Percentiles rank a stretch among this genome's conserved stretches.
These are phyloP conservation scores for Edolisoma coerulescens DNA, from an alignment of 2,113 vertebrate species.

Conservation along the genomic window DNA sequence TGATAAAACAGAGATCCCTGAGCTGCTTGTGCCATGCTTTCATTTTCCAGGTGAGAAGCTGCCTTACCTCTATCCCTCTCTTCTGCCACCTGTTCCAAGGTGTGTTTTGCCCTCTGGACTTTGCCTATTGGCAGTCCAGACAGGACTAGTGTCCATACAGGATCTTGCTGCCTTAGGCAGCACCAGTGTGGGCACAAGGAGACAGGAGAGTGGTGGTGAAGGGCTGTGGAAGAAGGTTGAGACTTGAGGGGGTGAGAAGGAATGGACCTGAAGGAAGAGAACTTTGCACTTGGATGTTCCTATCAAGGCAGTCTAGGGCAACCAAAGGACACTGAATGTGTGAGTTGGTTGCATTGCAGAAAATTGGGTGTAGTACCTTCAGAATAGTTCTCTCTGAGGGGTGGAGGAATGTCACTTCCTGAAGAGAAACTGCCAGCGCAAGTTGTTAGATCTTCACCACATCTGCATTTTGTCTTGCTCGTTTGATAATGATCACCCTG, in stretches of 20 bases:
- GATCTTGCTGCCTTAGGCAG: not conserved
- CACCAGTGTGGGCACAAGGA: not conserved
- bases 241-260: not conserved
- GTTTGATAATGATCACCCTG: not conserved
- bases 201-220: not conserved
- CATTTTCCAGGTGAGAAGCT: not conserved
- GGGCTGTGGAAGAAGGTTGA: not conserved
- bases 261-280: not conserved
- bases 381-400: not conserved
- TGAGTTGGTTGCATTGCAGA: rapidly evolving
- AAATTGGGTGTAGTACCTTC: not conserved
- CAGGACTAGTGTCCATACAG: not conserved
- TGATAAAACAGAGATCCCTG: not conserved
- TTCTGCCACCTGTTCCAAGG: not conserved
- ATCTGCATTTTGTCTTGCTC: not conserved
- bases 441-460: too few species aligned
- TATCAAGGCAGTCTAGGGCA: not conserved
- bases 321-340: not conserved
- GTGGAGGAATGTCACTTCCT: not conserved
- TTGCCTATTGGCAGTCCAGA: not conserved
- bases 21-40: not conserved
- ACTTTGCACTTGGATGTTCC: not conserved
- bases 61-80: not conserved
- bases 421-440: not conserved
- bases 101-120: not conserved